Evolutionary conservation across 1,140 invertebrate genomes (phyloP).

Genomic region (Phenacoccus solenopsis): DNA sequence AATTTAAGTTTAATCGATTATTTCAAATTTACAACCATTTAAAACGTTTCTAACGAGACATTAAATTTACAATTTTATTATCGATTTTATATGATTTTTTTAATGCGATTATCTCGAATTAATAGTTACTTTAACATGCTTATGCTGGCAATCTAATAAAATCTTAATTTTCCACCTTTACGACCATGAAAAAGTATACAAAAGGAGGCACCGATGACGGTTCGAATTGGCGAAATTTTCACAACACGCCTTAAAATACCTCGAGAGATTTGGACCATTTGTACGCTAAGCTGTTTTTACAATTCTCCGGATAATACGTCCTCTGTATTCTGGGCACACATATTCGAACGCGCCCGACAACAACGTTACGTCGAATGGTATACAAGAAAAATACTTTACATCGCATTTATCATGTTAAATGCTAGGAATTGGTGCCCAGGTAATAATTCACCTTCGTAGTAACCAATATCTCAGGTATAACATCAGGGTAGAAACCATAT

Average conservation of each 20-base stretch:
- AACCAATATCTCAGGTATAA: conserved; percentile 2
- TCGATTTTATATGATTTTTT: too few species aligned
- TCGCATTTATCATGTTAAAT: neutral
- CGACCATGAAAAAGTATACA: too few species aligned
- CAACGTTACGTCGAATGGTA: neutral
- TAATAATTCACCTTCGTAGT: neutral
- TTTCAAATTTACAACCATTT: too few species aligned
- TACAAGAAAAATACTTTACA: neutral
- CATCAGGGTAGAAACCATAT: neutral
- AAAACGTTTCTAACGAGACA: too few species aligned
- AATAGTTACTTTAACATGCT: too few species aligned
- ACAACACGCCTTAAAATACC: neutral
- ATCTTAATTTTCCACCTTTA: too few species aligned
- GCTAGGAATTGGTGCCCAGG: neutral
- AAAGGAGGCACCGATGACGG: too few species aligned
- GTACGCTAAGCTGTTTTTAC: neutral
- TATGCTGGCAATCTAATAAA: too few species aligned
- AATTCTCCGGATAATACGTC: neutral
- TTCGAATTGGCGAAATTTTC: too few species aligned
- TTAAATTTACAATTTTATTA: too few species aligned
- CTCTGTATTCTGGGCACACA: neutral
- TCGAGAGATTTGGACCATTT: neutral
- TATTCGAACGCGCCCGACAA: neutral
- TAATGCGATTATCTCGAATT: too few species aligned
- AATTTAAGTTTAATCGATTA: too few species aligned